Evolutionary conservation across 2,888 invertebrate species (phyloP).

Genomic region (Synanthedon tipuliformis): DNA sequence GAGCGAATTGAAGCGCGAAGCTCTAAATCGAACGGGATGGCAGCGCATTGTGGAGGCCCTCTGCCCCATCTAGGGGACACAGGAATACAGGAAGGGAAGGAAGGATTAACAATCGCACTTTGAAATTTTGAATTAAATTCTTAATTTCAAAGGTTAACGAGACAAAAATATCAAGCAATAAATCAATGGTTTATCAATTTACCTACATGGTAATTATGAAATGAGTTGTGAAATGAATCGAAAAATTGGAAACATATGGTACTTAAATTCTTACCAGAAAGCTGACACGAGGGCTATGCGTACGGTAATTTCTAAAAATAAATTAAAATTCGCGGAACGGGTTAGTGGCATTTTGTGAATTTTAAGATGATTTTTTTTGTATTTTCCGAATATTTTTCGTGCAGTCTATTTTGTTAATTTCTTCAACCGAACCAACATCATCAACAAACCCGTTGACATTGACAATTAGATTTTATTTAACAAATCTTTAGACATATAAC

Average conservation of each 20-base stretch:
- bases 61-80: no score
- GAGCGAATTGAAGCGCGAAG: no score
- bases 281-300: slow-evolving; percentile 56
- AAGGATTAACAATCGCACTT: no score
- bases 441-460: not conserved
- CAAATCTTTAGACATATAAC: no score
- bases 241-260: slow-evolving; percentile 22
- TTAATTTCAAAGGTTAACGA: no score
- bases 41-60: no score
- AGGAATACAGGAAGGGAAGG: no score
- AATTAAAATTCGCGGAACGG: slow-evolving; percentile 51
- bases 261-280: slow-evolving; percentile 61
- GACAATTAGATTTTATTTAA: no score
- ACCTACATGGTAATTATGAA: not conserved
- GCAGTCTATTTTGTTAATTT: not conserved
- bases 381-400: not conserved
- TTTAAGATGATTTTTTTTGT: not conserved
- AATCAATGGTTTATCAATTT: not conserved
- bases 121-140: no score
- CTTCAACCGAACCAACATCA: not conserved
- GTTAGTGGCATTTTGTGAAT: slow-evolving; percentile 46
- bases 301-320: slow-evolving; percentile 62
- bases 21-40: no score
- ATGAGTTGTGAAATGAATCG: slow-evolving; percentile 1
- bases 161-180: not conserved